Evolutionary conservation across 2,888 invertebrate species (phyloP), one percentile per base, ranked within the genome.

Genomic region (Epirrhoe alternata): DNA sequence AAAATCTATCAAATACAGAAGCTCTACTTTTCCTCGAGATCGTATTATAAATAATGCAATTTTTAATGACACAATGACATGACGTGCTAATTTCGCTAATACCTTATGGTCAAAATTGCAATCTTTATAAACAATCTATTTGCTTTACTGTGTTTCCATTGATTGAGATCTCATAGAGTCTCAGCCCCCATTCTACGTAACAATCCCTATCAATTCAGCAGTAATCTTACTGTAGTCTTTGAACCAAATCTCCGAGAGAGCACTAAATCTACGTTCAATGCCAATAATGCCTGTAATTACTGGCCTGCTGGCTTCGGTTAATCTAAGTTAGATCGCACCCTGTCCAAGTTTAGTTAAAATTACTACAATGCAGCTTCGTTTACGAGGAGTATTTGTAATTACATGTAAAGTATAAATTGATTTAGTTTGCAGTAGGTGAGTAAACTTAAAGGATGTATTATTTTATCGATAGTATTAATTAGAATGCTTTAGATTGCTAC

Each of bases 281-380:
- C 85, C 88, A 88, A 89, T 90, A 90, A 90, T 87, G 87, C 82
- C 84, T 75, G 88, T 91, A 91, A 91, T 90, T 90, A 90, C 89
- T 66, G 61, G 61, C 82, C 78, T 77, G 74, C 82, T 77, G 79
- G 79, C 80, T 81, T 80, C 84, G 86, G 87, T 91, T 76, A 76
- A 76, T 76, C 75, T 75, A 72, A 69, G 72, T 73, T 72, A 76
- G 75, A 66, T 64, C 63, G 56, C 64, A 50, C 54, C 53, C 60
- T 63, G 57, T 49, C 38, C 49, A 63, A 66, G 58, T 62, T 62
- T 59, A 63, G 51, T 50, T 64, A 45, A 66, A 62, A 62, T 58
- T 51, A 66, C 61, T 35, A 45, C 16, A 16, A 30, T 53, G 17
- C 8, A 33, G 42, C 49, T 51, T 42, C 58, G 38, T 12, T 30